Evolutionary conservation across 2,888 invertebrate species (phyloP).

Genomic region (Stramonita haemastoma): DNA sequence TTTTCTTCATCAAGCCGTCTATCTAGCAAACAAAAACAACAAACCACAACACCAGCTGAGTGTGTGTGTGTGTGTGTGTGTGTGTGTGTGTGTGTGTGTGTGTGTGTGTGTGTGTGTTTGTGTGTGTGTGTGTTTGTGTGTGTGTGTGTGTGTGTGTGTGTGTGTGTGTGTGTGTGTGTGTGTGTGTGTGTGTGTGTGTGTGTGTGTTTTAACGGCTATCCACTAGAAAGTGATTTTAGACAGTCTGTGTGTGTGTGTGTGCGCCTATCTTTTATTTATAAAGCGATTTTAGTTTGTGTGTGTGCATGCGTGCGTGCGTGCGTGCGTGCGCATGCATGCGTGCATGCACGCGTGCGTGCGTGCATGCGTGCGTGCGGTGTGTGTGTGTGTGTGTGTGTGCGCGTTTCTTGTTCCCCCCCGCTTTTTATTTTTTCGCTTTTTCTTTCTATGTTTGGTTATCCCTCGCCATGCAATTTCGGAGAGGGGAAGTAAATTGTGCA

Average conservation of each 20-base stretch:
- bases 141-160: neutral
- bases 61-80: neutral
- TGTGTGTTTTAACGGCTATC: too few species aligned
- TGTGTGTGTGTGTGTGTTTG: neutral
- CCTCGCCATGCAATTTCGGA: too few species aligned
- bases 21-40: too few species aligned
- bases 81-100: neutral
- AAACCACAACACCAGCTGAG: too few species aligned
- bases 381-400: neutral
- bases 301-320: neutral
- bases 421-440: too few species aligned
- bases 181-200: too few species aligned
- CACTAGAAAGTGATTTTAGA: too few species aligned
- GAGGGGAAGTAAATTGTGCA: too few species aligned
- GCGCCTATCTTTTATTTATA: neutral
- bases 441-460: too few species aligned
- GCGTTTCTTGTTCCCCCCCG: neutral
- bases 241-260: neutral
- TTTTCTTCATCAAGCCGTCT: too few species aligned
- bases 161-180: too few species aligned
- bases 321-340: neutral
- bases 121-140: neutral
- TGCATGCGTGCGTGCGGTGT: neutral
- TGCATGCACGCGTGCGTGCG: neutral
- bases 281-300: neutral